Evolutionary conservation across 2,888 invertebrate species (phyloP).

Genomic region (Spisula solida): DNA sequence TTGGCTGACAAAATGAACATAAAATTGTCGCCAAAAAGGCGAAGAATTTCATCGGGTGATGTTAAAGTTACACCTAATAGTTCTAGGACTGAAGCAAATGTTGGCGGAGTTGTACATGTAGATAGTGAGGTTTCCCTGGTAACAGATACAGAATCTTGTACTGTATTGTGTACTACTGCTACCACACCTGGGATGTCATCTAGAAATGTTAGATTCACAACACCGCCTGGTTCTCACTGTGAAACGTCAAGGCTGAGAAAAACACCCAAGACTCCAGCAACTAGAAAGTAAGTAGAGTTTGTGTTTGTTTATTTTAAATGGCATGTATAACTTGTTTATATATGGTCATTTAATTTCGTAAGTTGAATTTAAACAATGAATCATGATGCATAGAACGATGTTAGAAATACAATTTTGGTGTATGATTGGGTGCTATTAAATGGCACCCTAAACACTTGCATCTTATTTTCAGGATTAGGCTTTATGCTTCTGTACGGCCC

Average conservation of each 20-base stretch:
- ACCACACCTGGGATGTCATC: slow-evolving; percentile 55
- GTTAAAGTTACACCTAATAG: background rate
- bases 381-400: too few relatives aligned
- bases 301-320: too few relatives aligned
- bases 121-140: background rate
- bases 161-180: slow-evolving; percentile 8
- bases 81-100: background rate
- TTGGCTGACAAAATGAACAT: slow-evolving; percentile 12
- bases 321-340: too few relatives aligned
- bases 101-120: background rate
- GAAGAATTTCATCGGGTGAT: background rate
- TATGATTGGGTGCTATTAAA: too few relatives aligned
- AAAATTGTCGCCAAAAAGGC: slow-evolving; percentile 10
- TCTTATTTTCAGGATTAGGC: too few relatives aligned
- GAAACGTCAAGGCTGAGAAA: slow-evolving; percentile 55
- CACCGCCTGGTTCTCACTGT: slow-evolving; percentile 52
- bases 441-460: too few relatives aligned
- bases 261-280: slow-evolving; percentile 59
- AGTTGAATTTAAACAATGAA: too few relatives aligned
- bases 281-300: slow-evolving; percentile 27
- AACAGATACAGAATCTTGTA: background rate
- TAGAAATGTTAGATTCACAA: slow-evolving; percentile 72
- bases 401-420: too few relatives aligned
- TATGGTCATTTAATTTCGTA: too few relatives aligned
- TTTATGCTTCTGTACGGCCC: too few relatives aligned